phyloP scores from a whole-genome alignment of 2,888 invertebrate species.

The Limnephilus rhombicus region DNA sequence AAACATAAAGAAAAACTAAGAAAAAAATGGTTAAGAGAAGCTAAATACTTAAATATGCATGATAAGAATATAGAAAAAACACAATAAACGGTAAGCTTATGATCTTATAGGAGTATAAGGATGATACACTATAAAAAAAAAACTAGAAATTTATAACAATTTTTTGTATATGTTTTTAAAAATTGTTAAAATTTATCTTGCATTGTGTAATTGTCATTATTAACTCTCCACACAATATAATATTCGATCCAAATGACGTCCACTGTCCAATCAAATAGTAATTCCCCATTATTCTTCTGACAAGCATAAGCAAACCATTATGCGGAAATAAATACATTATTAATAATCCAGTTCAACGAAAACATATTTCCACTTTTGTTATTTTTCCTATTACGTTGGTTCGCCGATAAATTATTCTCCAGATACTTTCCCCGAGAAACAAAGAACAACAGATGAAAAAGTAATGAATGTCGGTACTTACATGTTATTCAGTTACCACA shows the following conservation, averaged over 20 bases:
- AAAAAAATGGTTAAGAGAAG: no score
- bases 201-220: no score
- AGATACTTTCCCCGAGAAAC: not conserved
- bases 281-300: not conserved
- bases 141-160: no score
- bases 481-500: not conserved
- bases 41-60: no score
- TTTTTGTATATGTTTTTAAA: no score
- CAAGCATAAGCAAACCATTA: not conserved
- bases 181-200: no score
- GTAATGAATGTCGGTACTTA: not conserved
- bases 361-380: not conserved
- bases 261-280: not conserved
- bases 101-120: no score
- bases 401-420: not conserved
- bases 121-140: no score
- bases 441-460: not conserved
- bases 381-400: constrained; percentile 1
- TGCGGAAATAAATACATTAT: not conserved
- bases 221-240: no score
- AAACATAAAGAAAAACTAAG: no score
- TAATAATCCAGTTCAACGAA: not conserved
- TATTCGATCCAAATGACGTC: not conserved
- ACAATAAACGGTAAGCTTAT: no score
- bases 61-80: no score